Conservation (phyloP, 1,140 invertebrate genomes). For the Drosophila murphyi region DNA sequence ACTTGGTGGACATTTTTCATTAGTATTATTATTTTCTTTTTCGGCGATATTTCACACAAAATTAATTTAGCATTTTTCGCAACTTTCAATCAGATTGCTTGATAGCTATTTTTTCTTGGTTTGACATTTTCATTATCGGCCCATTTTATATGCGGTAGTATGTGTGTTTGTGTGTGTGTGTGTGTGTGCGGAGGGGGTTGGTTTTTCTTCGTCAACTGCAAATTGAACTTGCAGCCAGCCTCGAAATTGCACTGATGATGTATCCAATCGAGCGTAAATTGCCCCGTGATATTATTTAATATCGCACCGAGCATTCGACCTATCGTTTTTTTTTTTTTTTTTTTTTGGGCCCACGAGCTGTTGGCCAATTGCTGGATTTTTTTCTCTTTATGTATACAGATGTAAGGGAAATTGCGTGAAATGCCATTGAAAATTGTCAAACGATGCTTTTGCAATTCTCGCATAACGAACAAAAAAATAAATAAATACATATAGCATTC, state of each 20-base stretch:
- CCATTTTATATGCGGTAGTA: constrained; percentile 2
- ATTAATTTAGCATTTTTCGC: constrained; percentile 39
- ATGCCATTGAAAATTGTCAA: constrained; percentile 54
- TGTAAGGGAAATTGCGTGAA: constrained; percentile 36
- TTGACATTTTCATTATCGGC: constrained; percentile 62
- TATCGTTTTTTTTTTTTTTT: not conserved
- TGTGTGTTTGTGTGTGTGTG: not conserved
- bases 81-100: constrained; percentile 50
- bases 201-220: constrained; percentile 17
- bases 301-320: constrained; percentile 39
- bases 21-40: too few relatives aligned
- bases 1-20: constrained; percentile 8
- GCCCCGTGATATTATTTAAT: constrained; percentile 73
- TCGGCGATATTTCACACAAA: constrained; percentile 28
- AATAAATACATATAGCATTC: not conserved
- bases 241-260: constrained; percentile 46
- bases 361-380: constrained; percentile 17
- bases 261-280: constrained; percentile 69
- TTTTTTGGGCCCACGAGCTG: constrained; percentile 3
- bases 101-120: constrained; percentile 62
- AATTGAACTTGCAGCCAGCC: constrained; percentile 56
- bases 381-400: constrained; percentile 46
- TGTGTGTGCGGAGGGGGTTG: not conserved
- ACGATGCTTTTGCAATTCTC: constrained; percentile 17
- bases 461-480: constrained; percentile 5